Conservation (phyloP, 2,797 vertebrate species). For the Catostomus latipinnis region DNA sequence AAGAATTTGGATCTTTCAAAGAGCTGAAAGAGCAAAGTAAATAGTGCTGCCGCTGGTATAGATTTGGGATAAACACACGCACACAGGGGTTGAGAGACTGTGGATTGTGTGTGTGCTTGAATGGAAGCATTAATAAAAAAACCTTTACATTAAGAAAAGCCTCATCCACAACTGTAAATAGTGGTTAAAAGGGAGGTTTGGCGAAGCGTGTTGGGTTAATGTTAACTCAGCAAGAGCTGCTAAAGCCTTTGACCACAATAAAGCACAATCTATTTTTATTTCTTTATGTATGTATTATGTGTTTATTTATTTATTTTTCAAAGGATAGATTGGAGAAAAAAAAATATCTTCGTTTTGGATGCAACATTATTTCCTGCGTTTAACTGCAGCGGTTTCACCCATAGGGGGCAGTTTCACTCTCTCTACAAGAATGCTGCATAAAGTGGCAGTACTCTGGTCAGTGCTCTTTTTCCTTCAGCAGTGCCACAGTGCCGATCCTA, state of each 20-base stretch:
- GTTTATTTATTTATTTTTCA: conserved; percentile 6
- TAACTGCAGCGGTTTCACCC: conserved; percentile 58
- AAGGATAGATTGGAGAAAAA: neutral
- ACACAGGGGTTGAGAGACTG: neutral
- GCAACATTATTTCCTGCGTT: neutral
- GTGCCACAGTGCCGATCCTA: conserved; percentile 9
- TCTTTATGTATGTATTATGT: too few relatives aligned
- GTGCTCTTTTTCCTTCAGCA: conserved; percentile 3
- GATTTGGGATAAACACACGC: neutral
- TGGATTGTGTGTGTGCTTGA: neutral
- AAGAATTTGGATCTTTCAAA: conserved; percentile 24
- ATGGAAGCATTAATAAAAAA: conserved; percentile 4
- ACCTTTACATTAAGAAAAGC: conserved; percentile 15
- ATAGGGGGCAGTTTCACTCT: conserved; percentile 80
- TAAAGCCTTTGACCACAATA: neutral
- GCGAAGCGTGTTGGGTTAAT: neutral
- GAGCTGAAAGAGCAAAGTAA: conserved; percentile 5
- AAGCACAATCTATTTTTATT: neutral
- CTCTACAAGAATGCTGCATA: conserved; percentile 34
- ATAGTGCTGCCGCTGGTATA: conserved; percentile 3
- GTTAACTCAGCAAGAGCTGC: conserved; percentile 17
- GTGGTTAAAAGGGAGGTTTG: conserved; percentile 11
- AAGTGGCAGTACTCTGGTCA: conserved; percentile 12
- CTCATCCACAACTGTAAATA: conserved; percentile 7
- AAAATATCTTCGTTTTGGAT: neutral